A percentile compares a stretch with the other conserved stretches of the same genome.
These are phyloP conservation scores for Chelon labrosus DNA, from an alignment of 2,797 vertebrate species.

Conservation along the genomic window DNA sequence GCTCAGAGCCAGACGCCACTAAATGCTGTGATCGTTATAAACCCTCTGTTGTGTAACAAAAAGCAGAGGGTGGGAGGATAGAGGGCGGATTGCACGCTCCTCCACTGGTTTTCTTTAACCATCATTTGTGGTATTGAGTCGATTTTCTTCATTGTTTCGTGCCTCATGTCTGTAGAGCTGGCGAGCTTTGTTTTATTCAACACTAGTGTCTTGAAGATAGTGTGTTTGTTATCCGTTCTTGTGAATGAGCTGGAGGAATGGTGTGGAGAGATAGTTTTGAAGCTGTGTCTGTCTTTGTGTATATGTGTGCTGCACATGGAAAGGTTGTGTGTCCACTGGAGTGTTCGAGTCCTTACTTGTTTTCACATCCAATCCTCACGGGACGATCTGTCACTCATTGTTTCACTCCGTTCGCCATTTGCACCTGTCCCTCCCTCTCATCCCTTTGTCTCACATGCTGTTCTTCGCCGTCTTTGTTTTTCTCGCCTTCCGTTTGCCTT, in stretches of 20 bases:
- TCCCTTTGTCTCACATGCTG: conserved; percentile 55
- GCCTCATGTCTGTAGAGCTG: conserved; percentile 24
- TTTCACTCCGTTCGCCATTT: conserved; percentile 68
- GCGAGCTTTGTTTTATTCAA: conserved; percentile 44
- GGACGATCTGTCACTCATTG: conserved; percentile 72
- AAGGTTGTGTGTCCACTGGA: conserved; percentile 32
- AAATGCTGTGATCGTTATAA: conserved; percentile 57
- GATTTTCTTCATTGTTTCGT: conserved; percentile 44
- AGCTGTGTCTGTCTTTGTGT: conserved; percentile 23
- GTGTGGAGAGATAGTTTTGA: conserved; percentile 42
- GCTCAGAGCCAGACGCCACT: conserved; percentile 51
- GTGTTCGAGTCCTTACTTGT: conserved; percentile 54
- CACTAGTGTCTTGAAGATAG: conserved; percentile 35
- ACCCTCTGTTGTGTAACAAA: conserved; percentile 52
- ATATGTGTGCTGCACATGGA: conserved; percentile 10
- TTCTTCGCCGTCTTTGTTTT: conserved; percentile 44
- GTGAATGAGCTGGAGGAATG: conserved; percentile 55
- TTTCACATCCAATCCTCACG: conserved; percentile 61
- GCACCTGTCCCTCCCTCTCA: conserved; percentile 65
- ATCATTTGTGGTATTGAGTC: conserved; percentile 34
- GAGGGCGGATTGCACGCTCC: background rate
- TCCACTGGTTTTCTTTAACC: conserved; percentile 19
- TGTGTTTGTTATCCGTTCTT: conserved; percentile 44
- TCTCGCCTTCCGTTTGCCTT: conserved; percentile 32
- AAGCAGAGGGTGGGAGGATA: background rate